These are phyloP conservation scores for Chloebia gouldiae DNA, from an alignment of 2,113 vertebrate genomes.

Conservation along the genomic window DNA sequence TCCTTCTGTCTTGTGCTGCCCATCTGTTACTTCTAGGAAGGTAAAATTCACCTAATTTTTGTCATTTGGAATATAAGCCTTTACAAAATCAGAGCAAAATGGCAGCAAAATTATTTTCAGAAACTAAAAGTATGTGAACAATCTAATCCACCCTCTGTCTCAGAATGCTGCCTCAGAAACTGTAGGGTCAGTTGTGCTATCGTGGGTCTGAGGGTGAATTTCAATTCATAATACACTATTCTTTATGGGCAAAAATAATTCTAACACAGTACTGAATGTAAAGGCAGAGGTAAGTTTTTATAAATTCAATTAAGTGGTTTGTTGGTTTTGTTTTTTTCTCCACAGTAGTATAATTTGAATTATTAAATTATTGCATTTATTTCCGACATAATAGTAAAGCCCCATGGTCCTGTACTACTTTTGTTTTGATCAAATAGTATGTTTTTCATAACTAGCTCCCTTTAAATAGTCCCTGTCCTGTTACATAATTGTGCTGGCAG, in stretches of 20 bases:
- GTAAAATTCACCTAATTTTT: not conserved
- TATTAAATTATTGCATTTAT: not conserved
- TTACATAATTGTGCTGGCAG: not conserved
- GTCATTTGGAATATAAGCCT: not conserved
- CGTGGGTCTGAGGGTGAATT: not conserved
- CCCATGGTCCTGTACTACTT: not conserved
- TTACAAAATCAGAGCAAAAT: not conserved
- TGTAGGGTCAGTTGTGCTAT: not conserved
- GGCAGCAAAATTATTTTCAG: not conserved
- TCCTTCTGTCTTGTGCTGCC: not conserved
- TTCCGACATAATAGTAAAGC: not conserved
- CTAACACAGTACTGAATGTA: not conserved
- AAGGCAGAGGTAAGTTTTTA: not conserved
- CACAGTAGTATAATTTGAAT: not conserved
- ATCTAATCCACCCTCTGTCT: not conserved
- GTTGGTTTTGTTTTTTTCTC: not conserved
- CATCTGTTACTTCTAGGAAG: slow-evolving; percentile 13
- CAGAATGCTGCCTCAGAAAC: not conserved
- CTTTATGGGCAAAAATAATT: not conserved
- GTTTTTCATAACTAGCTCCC: not conserved
- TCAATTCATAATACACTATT: not conserved
- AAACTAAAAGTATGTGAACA: not conserved
- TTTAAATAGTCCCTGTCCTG: not conserved
- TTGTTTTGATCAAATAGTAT: not conserved
- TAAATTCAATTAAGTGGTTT: not conserved